Evolutionary conservation across 1,140 invertebrate species (phyloP), one percentile per base, ranked within the genome.

Genomic region (Lepeophtheirus salmonis): DNA sequence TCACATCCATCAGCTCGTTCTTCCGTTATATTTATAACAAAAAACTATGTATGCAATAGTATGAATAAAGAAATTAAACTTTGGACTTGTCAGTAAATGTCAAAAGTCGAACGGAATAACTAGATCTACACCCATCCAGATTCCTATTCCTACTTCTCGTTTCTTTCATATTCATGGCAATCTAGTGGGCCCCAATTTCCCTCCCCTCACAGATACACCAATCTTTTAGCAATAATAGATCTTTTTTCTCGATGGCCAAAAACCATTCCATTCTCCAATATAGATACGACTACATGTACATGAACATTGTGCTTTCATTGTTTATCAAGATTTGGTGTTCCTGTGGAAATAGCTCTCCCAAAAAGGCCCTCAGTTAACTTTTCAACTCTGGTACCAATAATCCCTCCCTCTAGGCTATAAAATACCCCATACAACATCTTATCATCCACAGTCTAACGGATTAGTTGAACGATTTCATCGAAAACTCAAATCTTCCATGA

Each of bases 291-390:
- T 52, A 65, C 66, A 10, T 64, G 70, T 4, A 68, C 64, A 3
- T n/a, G 61, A 18, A 64, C 65, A 4, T 64, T 74, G 12, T 61
- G 63, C 20, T 3, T 54, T 1, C 41, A 50, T 3, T 72, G 69
- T 67, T 62, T 12, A 41, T 26, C 24, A 12, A 4, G 16, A 67
- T 75, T 6, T 73, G n/a, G n/a, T n/a, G n/a, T n/a, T n/a, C n/a
- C n/a, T n/a, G n/a, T n/a, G n/a, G n/a, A n/a, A n/a, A n/a, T n/a
- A n/a, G n/a, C n/a, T 68, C 0, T 72, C 71, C 0, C 72, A 76
- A 60, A 67, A 67, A 52, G 72, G 71, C 2, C 23, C 62, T 0
- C 70, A 72, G 60, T 75, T 75, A 48, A 65, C 70, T 55, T 66
- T 64, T 22, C 13, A 21, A 41, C 6, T 64, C 67, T 30, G 10